A percentile compares a stretch with the other conserved stretches of the same genome.
Evolutionary conservation across 2,113 vertebrate genomes (phyloP).

Genomic region (Tenrec ecaudatus): DNA sequence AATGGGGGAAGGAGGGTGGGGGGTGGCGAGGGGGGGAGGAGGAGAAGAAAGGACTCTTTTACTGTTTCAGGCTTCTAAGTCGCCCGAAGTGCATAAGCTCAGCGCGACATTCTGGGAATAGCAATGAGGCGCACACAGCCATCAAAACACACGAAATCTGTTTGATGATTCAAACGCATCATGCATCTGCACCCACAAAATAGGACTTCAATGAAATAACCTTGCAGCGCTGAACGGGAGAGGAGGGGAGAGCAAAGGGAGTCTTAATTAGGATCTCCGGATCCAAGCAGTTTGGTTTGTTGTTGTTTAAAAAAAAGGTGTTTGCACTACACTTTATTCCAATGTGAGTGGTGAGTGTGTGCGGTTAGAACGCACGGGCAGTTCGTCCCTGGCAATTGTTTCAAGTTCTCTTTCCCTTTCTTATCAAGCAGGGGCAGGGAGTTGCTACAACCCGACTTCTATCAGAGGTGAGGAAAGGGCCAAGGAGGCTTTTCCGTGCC

Average conservation of each 20-base stretch:
- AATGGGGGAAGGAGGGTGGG: constrained; percentile 82
- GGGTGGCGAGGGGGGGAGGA: constrained; percentile 82
- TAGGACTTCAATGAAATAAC: constrained; percentile 88
- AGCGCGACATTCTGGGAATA: constrained; percentile 90
- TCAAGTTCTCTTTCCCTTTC: constrained; percentile 71
- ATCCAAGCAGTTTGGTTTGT: constrained; percentile 83
- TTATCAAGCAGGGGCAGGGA: not conserved
- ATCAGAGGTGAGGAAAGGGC: not conserved
- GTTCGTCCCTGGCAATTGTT: constrained; percentile 78
- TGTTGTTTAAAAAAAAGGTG: constrained; percentile 78
- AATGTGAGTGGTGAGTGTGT: constrained; percentile 75
- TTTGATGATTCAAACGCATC: constrained; percentile 88
- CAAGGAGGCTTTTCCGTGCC: not conserved
- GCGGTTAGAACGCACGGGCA: constrained; percentile 73
- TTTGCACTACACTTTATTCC: constrained; percentile 85
- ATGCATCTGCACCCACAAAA: constrained; percentile 87
- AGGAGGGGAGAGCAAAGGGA: constrained; percentile 84
- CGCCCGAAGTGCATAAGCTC: constrained; percentile 89
- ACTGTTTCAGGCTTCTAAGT: constrained; percentile 89
- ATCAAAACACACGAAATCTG: constrained; percentile 88
- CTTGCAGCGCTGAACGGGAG: constrained; percentile 86
- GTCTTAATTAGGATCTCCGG: constrained; percentile 89
- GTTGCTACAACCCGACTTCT: not conserved
- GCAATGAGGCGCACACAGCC: constrained; percentile 90
- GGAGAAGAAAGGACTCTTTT: constrained; percentile 90